A percentile compares a stretch with the other conserved stretches of the same genome.
These are phyloP conservation scores for Reticulitermes speratus DNA, from an alignment of 1,140 invertebrate genomes.

Conservation along the genomic window DNA sequence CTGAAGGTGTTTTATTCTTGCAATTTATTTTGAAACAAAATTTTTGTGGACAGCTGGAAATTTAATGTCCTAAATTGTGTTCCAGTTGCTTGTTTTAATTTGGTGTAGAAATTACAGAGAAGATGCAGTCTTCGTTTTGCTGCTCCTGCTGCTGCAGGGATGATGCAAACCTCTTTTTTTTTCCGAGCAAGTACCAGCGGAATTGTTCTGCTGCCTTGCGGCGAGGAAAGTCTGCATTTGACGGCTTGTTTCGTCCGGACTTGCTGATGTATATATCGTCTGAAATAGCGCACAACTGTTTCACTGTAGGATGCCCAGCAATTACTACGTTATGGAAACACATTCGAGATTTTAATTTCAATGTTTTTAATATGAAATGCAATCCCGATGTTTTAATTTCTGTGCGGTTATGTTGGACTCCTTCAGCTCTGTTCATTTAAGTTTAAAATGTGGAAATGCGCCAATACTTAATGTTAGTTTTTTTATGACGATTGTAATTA, in stretches of 20 bases:
- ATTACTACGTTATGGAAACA: conserved; percentile 9
- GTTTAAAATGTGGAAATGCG: too few species aligned
- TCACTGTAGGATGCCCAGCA: not conserved
- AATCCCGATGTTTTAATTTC: too few species aligned
- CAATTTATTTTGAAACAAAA: not conserved
- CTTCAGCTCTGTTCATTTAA: too few species aligned
- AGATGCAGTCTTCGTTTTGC: not conserved
- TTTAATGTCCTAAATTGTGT: not conserved
- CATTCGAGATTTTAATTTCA: not conserved
- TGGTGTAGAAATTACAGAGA: not conserved
- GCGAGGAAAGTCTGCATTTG: not conserved
- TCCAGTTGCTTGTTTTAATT: conserved; percentile 9
- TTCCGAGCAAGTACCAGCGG: not conserved
- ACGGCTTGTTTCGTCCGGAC: not conserved
- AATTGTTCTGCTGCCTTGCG: not conserved
- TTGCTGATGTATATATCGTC: not conserved
- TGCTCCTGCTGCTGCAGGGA: not conserved
- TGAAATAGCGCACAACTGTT: not conserved
- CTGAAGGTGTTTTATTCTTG: too few species aligned
- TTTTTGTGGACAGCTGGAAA: not conserved
- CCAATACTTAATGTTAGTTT: too few species aligned
- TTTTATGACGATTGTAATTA: too few species aligned
- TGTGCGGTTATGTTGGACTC: too few species aligned
- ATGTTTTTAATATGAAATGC: too few species aligned
- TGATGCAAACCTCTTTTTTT: not conserved